phyloP scores from a whole-genome alignment of 2,888 invertebrate genomes.

The Branchinecta sandiegonensis region DNA sequence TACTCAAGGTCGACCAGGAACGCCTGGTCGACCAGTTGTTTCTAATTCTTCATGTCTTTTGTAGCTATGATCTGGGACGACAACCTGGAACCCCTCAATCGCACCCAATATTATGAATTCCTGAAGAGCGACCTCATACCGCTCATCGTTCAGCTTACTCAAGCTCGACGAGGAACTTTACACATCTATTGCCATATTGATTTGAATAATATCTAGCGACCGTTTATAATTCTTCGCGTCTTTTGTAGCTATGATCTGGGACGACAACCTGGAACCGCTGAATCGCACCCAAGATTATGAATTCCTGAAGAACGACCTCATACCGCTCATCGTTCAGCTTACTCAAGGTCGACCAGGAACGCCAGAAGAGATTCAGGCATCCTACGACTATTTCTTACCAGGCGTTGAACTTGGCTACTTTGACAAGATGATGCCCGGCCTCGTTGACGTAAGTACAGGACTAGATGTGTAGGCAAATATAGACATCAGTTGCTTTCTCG shows the following conservation, averaged over 20 bases:
- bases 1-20: background rate
- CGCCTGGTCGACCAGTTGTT: too few species aligned
- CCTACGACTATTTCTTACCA: conserved; percentile 15
- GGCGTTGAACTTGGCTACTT: background rate
- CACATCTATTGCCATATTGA: too few species aligned
- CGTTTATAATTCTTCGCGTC: too few species aligned
- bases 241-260: background rate
- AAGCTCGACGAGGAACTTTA: background rate
- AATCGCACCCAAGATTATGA: background rate
- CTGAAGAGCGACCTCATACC: background rate
- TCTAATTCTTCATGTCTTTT: background rate
- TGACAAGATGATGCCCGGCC: conserved; percentile 13
- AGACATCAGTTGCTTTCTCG: too few species aligned
- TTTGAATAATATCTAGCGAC: too few species aligned
- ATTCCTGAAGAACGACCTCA: background rate
- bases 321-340: background rate
- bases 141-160: background rate
- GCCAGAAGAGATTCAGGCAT: background rate
- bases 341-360: background rate
- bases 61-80: background rate
- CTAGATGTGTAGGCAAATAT: too few species aligned
- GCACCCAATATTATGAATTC: background rate
- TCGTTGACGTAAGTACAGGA: background rate
- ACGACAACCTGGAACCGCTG: background rate
- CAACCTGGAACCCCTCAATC: background rate